These are phyloP conservation scores for Chaunax sp. DNA, from an alignment of 2,797 vertebrate species.

Conservation along the genomic window DNA sequence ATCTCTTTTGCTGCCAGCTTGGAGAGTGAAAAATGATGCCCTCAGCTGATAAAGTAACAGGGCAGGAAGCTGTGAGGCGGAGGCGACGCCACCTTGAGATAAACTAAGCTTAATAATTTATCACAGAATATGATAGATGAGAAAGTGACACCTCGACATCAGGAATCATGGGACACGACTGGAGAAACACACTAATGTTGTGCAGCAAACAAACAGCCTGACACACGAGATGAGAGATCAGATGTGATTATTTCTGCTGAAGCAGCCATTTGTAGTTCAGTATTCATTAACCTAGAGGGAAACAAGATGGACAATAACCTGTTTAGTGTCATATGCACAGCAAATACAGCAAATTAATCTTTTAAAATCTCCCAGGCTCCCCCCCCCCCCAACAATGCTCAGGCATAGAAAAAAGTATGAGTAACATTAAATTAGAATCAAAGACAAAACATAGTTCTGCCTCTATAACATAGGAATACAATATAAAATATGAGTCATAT, in stretches of 20 bases:
- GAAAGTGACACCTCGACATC: conserved; percentile 26
- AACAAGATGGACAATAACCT: neutral
- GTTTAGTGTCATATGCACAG: neutral
- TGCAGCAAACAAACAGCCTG: conserved; percentile 15
- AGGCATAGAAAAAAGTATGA: too few species aligned
- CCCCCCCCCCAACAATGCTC: too few species aligned
- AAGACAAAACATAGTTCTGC: too few species aligned
- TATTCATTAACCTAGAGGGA: conserved; percentile 6
- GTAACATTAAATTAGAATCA: too few species aligned
- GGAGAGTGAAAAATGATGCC: conserved; percentile 49
- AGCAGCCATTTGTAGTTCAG: neutral
- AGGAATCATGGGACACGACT: conserved; percentile 7
- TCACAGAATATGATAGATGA: conserved; percentile 48
- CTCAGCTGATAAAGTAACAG: conserved; percentile 45
- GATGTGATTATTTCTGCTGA: conserved; percentile 5
- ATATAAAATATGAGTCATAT: too few species aligned
- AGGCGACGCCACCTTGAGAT: conserved; percentile 65
- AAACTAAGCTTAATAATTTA: conserved; percentile 57
- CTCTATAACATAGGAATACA: too few species aligned
- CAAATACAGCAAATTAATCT: too few species aligned
- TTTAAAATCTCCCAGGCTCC: too few species aligned
- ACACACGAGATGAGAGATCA: conserved; percentile 1
- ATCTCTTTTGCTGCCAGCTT: conserved; percentile 24
- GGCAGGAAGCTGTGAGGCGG: conserved; percentile 25
- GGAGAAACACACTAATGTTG: conserved; percentile 33